Evolutionary conservation across 2,888 invertebrate species (phyloP), one percentile per base, ranked within the genome.

Genomic region (Drosophila robusta): DNA sequence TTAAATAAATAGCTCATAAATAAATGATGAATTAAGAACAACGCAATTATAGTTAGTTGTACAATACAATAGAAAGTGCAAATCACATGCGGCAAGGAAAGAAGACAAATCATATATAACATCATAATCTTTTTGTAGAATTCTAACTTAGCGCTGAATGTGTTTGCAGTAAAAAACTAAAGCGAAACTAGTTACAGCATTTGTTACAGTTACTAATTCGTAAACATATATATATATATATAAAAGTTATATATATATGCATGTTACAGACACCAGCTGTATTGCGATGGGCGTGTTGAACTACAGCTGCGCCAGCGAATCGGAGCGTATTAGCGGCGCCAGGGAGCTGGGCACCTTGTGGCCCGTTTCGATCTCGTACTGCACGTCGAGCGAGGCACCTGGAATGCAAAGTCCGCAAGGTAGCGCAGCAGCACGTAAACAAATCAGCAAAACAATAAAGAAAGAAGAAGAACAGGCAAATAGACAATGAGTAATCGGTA

Each of bases 301-400:
- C 89, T 95, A 95, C 93, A 95, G 95, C 84, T 95, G 95, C 75
- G 95, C 95, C 79, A 95, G 94, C 11, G 95, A 95, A 92, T 95
- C 95, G 68, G 95, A 94, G 91, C 95, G 96, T 94, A 96, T 96
- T 84, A 96, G 93, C 69, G 96, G 96, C 81, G 96, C 96, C 91
- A 96, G 93, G 29, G 96, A 95, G 83, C 96, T 96, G 49, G 95
- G 94, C 86, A 95, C 95, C 88, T 95, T 95, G 89, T 95, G 95
- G 62, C 95, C 95, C 83, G 95, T 94, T 93, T 97, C 96, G 90
- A 96, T 94, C 92, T 97, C 97, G 91, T 96, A 96, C 90, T 96
- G 95, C 87, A 96, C 94, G 91, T 97, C 96, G 84, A 95, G 93
- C 64, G 96, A 95, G 81, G 94, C 93, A 90, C 95, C 95, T 95